phyloP scores from a whole-genome alignment of 2,113 vertebrate species.

The Nipponia nippon region DNA sequence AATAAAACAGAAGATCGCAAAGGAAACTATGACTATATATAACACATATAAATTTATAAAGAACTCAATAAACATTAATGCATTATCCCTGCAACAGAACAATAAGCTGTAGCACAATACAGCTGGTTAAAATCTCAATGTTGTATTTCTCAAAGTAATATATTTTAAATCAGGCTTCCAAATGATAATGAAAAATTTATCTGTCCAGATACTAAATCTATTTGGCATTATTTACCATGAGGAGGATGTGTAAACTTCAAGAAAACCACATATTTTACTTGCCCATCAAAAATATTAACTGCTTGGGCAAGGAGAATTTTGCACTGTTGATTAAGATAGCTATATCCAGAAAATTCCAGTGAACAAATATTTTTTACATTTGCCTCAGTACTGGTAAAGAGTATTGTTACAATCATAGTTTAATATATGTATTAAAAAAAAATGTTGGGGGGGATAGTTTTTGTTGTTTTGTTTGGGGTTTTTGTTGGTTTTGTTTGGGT shows the following conservation, averaged over 20 bases:
- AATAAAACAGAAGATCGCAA: conserved; percentile 49
- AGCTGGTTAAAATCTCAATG: conserved; percentile 43
- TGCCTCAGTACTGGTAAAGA: conserved; percentile 21
- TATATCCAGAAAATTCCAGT: conserved; percentile 67
- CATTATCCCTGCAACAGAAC: conserved; percentile 48
- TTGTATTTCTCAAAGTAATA: conserved; percentile 70
- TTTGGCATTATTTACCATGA: conserved; percentile 36
- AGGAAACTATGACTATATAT: conserved; percentile 23
- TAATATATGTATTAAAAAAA: conserved; percentile 55
- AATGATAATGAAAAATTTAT: conserved; percentile 51
- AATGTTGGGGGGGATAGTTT: fast-evolving
- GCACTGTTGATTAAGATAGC: conserved; percentile 65
- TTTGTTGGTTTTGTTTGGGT: background rate
- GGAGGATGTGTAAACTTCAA: background rate
- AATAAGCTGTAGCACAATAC: conserved; percentile 52
- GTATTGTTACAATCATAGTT: conserved; percentile 42
- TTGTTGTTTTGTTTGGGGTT: background rate
- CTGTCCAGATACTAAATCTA: conserved; percentile 51
- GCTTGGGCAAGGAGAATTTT: conserved; percentile 14
- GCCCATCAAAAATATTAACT: conserved; percentile 60
- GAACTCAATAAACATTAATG: conserved; percentile 34
- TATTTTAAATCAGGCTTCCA: conserved; percentile 43
- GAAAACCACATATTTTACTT: conserved; percentile 36
- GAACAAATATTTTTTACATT: conserved; percentile 58
- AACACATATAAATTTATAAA: conserved; percentile 19